These are phyloP conservation scores for Larimichthys crocea DNA, from an alignment of 2,113 vertebrate genomes.

Conservation along the genomic window DNA sequence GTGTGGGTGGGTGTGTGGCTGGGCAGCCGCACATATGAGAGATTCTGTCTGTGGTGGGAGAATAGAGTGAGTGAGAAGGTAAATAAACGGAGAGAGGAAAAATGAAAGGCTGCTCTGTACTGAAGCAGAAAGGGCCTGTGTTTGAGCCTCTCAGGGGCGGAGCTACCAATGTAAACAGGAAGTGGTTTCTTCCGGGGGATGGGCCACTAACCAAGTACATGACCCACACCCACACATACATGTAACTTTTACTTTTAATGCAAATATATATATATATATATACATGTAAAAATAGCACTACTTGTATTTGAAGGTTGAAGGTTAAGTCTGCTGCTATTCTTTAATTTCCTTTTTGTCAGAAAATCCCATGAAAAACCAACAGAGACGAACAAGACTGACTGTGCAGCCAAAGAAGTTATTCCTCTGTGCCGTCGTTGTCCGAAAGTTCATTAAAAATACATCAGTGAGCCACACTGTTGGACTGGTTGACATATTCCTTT, in stretches of 20 bases:
- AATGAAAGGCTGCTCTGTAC: conserved; percentile 76
- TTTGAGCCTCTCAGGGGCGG: conserved; percentile 63
- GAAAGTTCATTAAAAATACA: neutral
- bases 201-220: conserved; percentile 33
- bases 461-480: too few relatives aligned
- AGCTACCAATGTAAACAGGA: conserved; percentile 85
- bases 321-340: neutral
- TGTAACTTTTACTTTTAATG: conserved; percentile 25
- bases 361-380: neutral
- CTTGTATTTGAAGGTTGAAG: neutral
- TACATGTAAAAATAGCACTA: too few relatives aligned
- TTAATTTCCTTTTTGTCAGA: too few relatives aligned
- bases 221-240: conserved; percentile 9
- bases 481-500: neutral
- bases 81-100: conserved; percentile 65
- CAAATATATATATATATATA: conserved; percentile 17
- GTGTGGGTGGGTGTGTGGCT: conserved; percentile 21
- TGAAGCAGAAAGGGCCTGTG: conserved; percentile 77
- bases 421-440: neutral
- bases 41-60: conserved; percentile 68
- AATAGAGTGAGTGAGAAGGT: conserved; percentile 63
- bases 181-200: conserved; percentile 73
- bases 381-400: neutral
- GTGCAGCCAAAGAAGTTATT: neutral
- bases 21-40: conserved; percentile 28